Evolutionary conservation across 2,797 vertebrate species (phyloP).

Genomic region (Gila robusta): DNA sequence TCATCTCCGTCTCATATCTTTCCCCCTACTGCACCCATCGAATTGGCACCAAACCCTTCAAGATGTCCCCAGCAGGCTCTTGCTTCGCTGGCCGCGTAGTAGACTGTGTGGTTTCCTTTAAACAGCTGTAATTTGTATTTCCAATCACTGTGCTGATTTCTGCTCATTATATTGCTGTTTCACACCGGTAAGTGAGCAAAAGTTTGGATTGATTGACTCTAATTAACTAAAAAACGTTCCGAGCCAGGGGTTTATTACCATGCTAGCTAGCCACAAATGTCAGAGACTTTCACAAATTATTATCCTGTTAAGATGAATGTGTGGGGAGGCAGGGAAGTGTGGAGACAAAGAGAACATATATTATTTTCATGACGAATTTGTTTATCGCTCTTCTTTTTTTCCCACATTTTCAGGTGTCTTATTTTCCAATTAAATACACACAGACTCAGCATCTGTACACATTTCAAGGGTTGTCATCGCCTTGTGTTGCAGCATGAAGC

Average conservation of each 20-base stretch:
- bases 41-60: constrained; percentile 81
- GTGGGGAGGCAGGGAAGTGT: constrained; percentile 84
- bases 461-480: constrained; percentile 47
- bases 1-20: constrained; percentile 47
- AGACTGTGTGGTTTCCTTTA: constrained; percentile 85
- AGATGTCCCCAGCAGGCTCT: constrained; percentile 83
- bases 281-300: constrained; percentile 89
- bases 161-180: constrained; percentile 99
- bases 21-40: constrained; percentile 62
- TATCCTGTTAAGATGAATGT: constrained; percentile 89
- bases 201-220: constrained; percentile 99
- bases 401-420: constrained; percentile 50
- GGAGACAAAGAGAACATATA: constrained; percentile 80
- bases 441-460: constrained; percentile 54
- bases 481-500: constrained; percentile 16
- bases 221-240: constrained; percentile 99
- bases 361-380: constrained; percentile 81
- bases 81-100: constrained; percentile 81
- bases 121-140: constrained; percentile 99
- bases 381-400: constrained; percentile 77
- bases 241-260: constrained; percentile 99
- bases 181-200: constrained; percentile 99
- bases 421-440: constrained; percentile 47
- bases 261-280: constrained; percentile 99
- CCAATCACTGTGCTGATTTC: constrained; percentile 99